Percentiles rank a stretch among this genome's conserved stretches.
These are phyloP conservation scores for Pipra filicauda DNA, from an alignment of 2,113 vertebrate genomes.

Conservation along the genomic window DNA sequence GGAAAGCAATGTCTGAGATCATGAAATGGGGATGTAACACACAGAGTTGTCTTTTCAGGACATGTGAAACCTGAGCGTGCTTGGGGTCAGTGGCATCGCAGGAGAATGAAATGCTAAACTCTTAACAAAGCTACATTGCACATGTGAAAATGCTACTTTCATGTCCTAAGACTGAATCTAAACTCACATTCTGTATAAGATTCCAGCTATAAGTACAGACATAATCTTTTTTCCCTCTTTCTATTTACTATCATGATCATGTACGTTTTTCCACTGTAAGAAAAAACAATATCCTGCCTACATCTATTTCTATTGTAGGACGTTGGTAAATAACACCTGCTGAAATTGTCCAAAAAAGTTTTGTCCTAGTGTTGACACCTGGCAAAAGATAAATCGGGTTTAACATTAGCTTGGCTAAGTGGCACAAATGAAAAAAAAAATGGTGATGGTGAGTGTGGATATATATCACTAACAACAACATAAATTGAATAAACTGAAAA, in stretches of 20 bases:
- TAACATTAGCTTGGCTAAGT: background rate
- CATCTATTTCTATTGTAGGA: background rate
- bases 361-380: background rate
- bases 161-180: background rate
- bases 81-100: background rate
- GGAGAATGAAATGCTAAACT: background rate
- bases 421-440: background rate
- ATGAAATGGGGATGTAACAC: background rate
- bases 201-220: background rate
- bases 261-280: background rate
- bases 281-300: background rate
- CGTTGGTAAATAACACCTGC: background rate
- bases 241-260: background rate
- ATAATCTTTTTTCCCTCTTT: background rate
- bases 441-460: background rate
- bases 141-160: background rate
- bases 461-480: background rate
- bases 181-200: background rate
- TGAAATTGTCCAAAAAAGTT: background rate
- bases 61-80: background rate
- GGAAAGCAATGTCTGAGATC: background rate
- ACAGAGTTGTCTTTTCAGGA: background rate
- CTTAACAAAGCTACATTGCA: background rate
- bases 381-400: background rate
- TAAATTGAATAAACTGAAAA: conserved; percentile 17